Base-by-base conservation (phyloP, 2,113 vertebrate genomes). In the Sebastes schlegelii region DNA sequence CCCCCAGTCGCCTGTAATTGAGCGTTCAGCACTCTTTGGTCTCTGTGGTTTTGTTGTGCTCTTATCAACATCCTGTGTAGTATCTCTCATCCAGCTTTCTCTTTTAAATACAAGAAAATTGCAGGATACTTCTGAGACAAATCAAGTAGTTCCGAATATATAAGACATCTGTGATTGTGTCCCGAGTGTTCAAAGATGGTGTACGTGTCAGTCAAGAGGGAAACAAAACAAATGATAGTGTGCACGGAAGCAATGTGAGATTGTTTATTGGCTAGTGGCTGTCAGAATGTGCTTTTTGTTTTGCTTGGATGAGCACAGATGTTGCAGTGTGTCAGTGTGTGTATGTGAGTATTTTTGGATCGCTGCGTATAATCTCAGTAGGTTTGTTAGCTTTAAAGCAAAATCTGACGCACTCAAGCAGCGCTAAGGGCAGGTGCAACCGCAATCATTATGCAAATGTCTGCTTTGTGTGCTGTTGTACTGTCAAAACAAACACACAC, bases 361-460 rank as follows among this genome's bases (percentile, higher is more conserved):
- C 13, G 16, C 42, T 80, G 67, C 13, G 23, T 55, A 34, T 65
- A 73, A 83, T 90, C 81, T 86, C 72, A 16, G 42, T 16, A 21
- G 52, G 34, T 84, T 74, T 83, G 64, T 75, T 73, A 16, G 67
- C 76, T 86, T 76, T 80, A 63, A 78, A 77, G 52, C 42, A 8
- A 52, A 86, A 64, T 86, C 43, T 45, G 60, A 81, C 6, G 72
- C 90, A 82, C 26, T 86, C 64, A 75, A 79, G 85, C 90, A 61
- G 67, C 0, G 7, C 79, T 69, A 40, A 87, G 80, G 84, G 91
- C 91, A 94, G 94, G 92, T 93, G 91, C 86, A 92, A 64, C 75
- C 21, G 12, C 85, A 84, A 76, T 77, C 86, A 89, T 94, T 93
- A 94, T 93, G 92, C 88, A 92, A 93, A 94, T 93, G 75, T 81